Conservation (phyloP, 2,797 vertebrate genomes). For the Philypnodon macrostomus region DNA sequence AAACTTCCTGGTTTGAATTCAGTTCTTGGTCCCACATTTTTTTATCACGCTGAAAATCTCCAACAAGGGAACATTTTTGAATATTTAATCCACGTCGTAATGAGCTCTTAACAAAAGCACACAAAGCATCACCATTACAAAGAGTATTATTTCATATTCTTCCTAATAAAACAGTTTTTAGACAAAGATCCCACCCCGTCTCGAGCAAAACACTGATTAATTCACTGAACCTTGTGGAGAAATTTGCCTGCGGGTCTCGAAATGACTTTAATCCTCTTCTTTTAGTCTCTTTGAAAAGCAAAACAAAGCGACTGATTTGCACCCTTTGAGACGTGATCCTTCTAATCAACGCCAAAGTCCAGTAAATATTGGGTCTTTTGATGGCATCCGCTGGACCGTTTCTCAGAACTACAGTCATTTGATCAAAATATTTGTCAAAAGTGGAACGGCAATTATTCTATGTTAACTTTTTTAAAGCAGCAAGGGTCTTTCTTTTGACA, state of each 20-base stretch:
- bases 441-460: conserved; percentile 23
- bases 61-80: conserved; percentile 2
- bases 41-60: neutral
- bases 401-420: conserved; percentile 31
- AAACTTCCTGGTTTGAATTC: too few relatives aligned
- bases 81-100: too few relatives aligned
- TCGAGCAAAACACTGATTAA: conserved; percentile 56
- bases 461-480: conserved; percentile 27
- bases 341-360: conserved; percentile 58
- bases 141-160: conserved; percentile 31
- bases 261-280: conserved; percentile 61
- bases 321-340: conserved; percentile 53
- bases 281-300: conserved; percentile 58
- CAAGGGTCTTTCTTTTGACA: neutral
- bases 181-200: conserved; percentile 26
- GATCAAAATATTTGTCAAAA: conserved; percentile 39
- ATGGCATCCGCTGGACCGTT: conserved; percentile 29
- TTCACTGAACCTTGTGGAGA: conserved; percentile 53
- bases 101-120: conserved; percentile 22
- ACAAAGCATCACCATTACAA: conserved; percentile 24
- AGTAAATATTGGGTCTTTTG: conserved; percentile 58
- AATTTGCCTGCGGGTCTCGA: conserved; percentile 44
- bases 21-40: too few relatives aligned
- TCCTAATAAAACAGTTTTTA: conserved; percentile 26
- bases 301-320: conserved; percentile 66